Percentiles rank a stretch among this genome's conserved stretches.
Conservation (phyloP, 2,888 invertebrate genomes). For the Athrips mouffetella region DNA sequence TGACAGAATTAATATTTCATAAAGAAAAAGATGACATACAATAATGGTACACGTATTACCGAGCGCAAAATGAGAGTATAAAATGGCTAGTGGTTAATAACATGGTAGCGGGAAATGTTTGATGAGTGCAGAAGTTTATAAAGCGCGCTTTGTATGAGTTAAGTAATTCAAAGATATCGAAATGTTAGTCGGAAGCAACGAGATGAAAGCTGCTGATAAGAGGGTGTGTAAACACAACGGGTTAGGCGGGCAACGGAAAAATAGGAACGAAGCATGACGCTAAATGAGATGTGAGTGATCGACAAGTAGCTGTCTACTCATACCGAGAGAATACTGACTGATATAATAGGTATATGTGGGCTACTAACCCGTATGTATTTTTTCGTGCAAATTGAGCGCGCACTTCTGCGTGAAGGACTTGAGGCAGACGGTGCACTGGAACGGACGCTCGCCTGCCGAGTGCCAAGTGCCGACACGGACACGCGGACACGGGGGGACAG, state of each 20-base stretch:
- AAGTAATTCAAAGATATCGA: conserved; percentile 56
- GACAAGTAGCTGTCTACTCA: conserved; percentile 57
- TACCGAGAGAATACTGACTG: conserved; percentile 60
- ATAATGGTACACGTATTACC: conserved; percentile 58
- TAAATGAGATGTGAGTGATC: conserved; percentile 62
- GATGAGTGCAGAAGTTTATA: conserved; percentile 66
- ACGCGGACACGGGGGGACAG: conserved; percentile 53
- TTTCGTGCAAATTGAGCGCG: conserved; percentile 81
- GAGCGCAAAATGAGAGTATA: conserved; percentile 50
- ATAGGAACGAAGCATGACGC: conserved; percentile 71
- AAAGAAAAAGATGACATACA: conserved; percentile 62
- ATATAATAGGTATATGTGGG: conserved; percentile 75
- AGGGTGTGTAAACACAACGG: conserved; percentile 62
- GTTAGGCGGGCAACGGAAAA: conserved; percentile 74
- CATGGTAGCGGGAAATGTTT: conserved; percentile 48
- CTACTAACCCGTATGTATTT: conserved; percentile 81
- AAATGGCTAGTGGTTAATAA: conserved; percentile 51
- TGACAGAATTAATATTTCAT: conserved; percentile 73
- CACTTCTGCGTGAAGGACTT: conserved; percentile 81
- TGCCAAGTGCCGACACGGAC: conserved; percentile 54
- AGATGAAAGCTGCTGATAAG: conserved; percentile 64
- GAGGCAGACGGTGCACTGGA: conserved; percentile 81
- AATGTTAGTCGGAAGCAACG: conserved; percentile 74
- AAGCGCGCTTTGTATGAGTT: conserved; percentile 62
- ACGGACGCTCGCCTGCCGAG: conserved; percentile 79